Percentiles rank a stretch among this genome's conserved stretches.
phyloP scores from a whole-genome alignment of 1,140 invertebrate genomes.

The Drosophila equinoxialis region DNA sequence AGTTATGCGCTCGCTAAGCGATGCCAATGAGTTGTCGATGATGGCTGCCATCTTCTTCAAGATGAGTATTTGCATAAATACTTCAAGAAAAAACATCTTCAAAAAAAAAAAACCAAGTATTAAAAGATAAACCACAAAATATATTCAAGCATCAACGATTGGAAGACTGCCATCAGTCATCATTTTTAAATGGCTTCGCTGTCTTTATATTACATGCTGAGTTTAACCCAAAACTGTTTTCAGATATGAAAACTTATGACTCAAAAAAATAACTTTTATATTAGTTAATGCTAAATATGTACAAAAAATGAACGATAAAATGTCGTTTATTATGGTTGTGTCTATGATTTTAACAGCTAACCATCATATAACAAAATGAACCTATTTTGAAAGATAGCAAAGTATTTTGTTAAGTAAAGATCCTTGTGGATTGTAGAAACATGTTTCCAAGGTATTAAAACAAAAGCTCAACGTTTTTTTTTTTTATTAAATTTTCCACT shows the following conservation, averaged over 20 bases:
- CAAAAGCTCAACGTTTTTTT: neutral
- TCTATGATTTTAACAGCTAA: too few relatives aligned
- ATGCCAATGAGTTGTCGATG: slow-evolving; percentile 58
- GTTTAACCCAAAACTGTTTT: too few relatives aligned
- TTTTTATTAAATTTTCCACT: neutral
- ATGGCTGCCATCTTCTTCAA: slow-evolving; percentile 29
- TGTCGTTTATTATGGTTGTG: too few relatives aligned
- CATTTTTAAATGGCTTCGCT: neutral
- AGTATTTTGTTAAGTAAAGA: too few relatives aligned
- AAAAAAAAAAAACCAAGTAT: slow-evolving; percentile 22
- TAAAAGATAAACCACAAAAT: slow-evolving; percentile 53
- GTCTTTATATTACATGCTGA: neutral
- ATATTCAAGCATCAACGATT: slow-evolving; percentile 48
- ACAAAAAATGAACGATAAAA: too few relatives aligned
- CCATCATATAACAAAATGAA: too few relatives aligned
- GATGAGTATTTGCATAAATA: slow-evolving; percentile 78
- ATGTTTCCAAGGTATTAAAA: too few relatives aligned
- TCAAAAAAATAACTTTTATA: too few relatives aligned
- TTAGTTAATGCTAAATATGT: too few relatives aligned
- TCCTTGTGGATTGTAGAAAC: too few relatives aligned
- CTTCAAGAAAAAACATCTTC: slow-evolving; percentile 27
- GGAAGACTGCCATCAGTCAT: neutral
- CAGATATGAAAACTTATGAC: too few relatives aligned
- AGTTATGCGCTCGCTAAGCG: slow-evolving; percentile 63
- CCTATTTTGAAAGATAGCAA: too few relatives aligned